These are phyloP conservation scores for Pristiophorus japonicus DNA, from an alignment of 2,113 vertebrate genomes.

Conservation along the genomic window DNA sequence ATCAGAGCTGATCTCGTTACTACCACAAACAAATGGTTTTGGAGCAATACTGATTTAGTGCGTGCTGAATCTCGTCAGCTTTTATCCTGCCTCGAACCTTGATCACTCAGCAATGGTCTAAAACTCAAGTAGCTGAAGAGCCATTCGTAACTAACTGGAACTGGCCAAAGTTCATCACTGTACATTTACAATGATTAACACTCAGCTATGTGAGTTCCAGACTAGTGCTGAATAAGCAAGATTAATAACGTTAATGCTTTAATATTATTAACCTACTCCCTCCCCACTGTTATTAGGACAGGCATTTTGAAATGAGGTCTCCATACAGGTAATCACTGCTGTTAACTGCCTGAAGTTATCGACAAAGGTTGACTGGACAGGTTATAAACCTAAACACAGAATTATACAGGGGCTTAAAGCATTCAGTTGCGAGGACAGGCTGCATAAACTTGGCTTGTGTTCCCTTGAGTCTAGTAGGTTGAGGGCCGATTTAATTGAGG, in stretches of 20 bases:
- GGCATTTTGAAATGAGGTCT: neutral
- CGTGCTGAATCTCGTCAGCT: neutral
- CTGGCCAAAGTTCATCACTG: neutral
- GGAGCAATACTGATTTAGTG: neutral
- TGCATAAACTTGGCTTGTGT: neutral
- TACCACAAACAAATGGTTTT: neutral
- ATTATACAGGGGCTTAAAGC: neutral
- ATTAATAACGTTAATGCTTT: neutral
- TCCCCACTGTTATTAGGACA: neutral
- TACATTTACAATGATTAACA: neutral
- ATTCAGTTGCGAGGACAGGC: neutral
- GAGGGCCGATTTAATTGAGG: neutral
- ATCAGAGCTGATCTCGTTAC: neutral
- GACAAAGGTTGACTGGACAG: neutral
- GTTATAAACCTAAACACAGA: neutral
- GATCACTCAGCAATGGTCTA: neutral
- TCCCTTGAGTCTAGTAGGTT: neutral
- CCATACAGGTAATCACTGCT: neutral
- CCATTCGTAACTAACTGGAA: neutral
- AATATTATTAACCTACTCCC: neutral
- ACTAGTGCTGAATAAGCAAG: neutral
- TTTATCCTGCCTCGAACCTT: neutral
- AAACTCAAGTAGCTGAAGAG: neutral
- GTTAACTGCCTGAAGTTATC: neutral
- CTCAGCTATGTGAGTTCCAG: neutral